These are phyloP conservation scores for Anthophora plumipes DNA, from an alignment of 2,888 invertebrate genomes.

Conservation along the genomic window DNA sequence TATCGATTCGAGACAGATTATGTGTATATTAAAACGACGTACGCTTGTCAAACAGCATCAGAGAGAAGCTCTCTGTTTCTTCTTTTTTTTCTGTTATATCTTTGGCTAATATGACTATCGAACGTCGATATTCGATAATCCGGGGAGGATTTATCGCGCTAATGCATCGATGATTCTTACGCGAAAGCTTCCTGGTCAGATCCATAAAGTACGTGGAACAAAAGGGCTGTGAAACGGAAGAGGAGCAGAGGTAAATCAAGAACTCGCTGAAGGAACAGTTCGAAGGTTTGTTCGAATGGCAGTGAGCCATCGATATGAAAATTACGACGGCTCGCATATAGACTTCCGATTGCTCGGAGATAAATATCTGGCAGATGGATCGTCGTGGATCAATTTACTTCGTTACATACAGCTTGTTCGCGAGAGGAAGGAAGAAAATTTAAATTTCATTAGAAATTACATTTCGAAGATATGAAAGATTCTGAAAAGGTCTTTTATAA, in stretches of 20 bases:
- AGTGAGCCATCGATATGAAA: conserved; percentile 45
- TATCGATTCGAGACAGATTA: too few relatives aligned
- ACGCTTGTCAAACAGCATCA: neutral
- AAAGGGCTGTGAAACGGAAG: conserved; percentile 56
- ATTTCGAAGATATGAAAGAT: too few relatives aligned
- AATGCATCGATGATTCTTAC: conserved; percentile 55
- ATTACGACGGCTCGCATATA: conserved; percentile 35
- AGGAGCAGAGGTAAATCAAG: conserved; percentile 59
- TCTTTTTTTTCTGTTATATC: conserved; percentile 14
- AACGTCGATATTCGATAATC: conserved; percentile 26
- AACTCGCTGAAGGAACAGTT: conserved; percentile 47
- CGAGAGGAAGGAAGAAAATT: too few relatives aligned
- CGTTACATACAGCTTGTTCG: neutral
- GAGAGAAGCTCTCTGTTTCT: neutral
- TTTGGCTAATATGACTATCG: conserved; percentile 12
- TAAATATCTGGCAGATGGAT: conserved; percentile 27
- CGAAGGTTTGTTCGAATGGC: conserved; percentile 21
- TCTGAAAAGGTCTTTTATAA: too few relatives aligned
- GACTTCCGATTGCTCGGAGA: conserved; percentile 1
- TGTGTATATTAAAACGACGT: conserved; percentile 39
- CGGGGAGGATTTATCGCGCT: conserved; percentile 52
- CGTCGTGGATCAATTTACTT: neutral
- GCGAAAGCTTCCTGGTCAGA: neutral
- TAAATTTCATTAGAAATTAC: neutral
- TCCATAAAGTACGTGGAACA: conserved; percentile 57